Base-by-base conservation (phyloP, 2,797 vertebrate species). In the Alfaro cultratus region DNA sequence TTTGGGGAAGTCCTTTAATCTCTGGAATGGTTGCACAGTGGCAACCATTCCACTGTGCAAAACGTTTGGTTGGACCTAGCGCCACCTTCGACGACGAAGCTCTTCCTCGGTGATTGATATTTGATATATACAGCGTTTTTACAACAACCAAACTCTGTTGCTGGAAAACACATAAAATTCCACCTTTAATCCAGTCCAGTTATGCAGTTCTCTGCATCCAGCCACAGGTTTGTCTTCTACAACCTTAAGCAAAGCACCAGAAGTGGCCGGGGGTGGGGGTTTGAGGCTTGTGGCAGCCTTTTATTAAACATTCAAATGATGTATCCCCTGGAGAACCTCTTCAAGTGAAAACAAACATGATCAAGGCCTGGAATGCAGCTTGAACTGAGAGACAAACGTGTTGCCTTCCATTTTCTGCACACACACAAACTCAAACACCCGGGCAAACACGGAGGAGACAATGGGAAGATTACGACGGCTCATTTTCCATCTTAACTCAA, bases 401-500 rank as follows among this genome's bases (percentile, higher is more conserved):
- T 83, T 82, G 83, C 85, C 82, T 87, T 74, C 80, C 49, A 85
- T 76, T 67, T 34, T 53, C 36, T 74, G 53, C 74, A 18, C 47
- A 23, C 43, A 45, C 76, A 73, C 34, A 49, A 71, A 43, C 51
- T n/a, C 57, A 80, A 77, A 79, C 74, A 79, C 16, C 26, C 41
- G 77, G 71, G 67, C 76, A 83, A 85, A 84, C 81, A 85, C 71
- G 55, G 68, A 46, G 23, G 82, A 85, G 80, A 83, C 70, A 88
- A 83, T 89, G 85, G 87, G 83, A 85, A 89, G 90, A 92, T 93
- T 93, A 91, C 64, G 29, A 82, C 75, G 86, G 90, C 86, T 93
- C 86, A 88, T 90, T 91, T 93, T 94, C 85, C 8, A 2, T 76
- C 85, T 87, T 87, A 92, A 91, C 89, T 92, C 91, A 87, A 91